Evolutionary conservation across 2,888 invertebrate genomes (phyloP).

Genomic region (Hyles lineata): DNA sequence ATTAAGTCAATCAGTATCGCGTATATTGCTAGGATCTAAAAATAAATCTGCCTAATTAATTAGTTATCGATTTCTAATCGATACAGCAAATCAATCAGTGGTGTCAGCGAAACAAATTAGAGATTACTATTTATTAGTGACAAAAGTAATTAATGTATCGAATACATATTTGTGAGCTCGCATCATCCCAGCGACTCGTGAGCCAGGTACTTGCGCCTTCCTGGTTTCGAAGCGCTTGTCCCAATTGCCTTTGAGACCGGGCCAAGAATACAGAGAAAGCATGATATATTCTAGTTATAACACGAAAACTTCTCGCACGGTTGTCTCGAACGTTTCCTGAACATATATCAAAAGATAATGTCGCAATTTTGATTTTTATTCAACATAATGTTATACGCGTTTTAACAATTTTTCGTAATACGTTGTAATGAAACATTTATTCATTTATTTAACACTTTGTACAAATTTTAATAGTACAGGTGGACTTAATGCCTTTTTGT

Average conservation of each 20-base stretch:
- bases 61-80: neutral
- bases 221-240: slow-evolving; percentile 65
- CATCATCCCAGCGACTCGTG: neutral
- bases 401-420: neutral
- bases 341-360: slow-evolving; percentile 58
- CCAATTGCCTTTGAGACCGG: slow-evolving; percentile 73
- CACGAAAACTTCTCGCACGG: slow-evolving; percentile 57
- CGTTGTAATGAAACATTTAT: too few relatives aligned
- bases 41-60: neutral
- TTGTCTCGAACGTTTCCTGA: slow-evolving; percentile 64
- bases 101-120: slow-evolving; percentile 13
- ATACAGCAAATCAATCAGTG: slow-evolving; percentile 1
- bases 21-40: neutral
- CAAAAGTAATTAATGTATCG: neutral
- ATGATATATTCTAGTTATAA: slow-evolving; percentile 62
- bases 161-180: neutral
- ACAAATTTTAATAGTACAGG: too few relatives aligned
- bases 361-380: slow-evolving; percentile 42
- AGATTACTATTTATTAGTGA: neutral
- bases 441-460: too few relatives aligned
- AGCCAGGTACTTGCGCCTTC: slow-evolving; percentile 50
- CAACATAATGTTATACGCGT: neutral
- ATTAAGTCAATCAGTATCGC: neutral
- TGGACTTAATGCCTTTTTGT: too few relatives aligned
- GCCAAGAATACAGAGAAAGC: slow-evolving; percentile 79